Evolutionary conservation across 2,888 invertebrate genomes (phyloP), one percentile per base, ranked within the genome.

Genomic region (Nowickia ferox): DNA sequence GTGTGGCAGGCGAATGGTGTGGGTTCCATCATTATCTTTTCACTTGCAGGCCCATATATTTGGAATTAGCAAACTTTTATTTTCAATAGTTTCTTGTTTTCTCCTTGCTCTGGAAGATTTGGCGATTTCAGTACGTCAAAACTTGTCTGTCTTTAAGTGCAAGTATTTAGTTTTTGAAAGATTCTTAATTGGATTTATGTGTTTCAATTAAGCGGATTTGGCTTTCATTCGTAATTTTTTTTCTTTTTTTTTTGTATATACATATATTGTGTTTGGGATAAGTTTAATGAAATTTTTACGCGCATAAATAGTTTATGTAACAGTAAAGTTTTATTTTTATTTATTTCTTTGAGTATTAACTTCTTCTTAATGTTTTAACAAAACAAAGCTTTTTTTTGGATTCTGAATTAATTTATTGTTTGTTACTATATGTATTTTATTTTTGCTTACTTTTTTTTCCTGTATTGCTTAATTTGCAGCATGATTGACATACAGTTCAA

Each of bases 131-230:
- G 65, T 48, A 30, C 5, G 9, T 9, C 17, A 13, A 30, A 38
- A 2, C 2, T n/a, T 63, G 68, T 68, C 13, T 74, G 59, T n/a
- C 42, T 19, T 42, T 69, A 51, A 61, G 61, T 42, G 53, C 30
- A 19, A 69, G 80, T 48, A 84, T 66, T 83, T 71, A 68, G 66
- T 72, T 75, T 83, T 72, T 79, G 71, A 66, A 75, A 65, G 57
- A 79, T 76, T 80, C 83, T 76, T 79, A 86, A 86, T 86, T 86
- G 86, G 86, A 86, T 86, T 86, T 86, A 80, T 86, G 72, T 86
- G 86, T 86, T 83, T 86, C 83, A 83, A 83, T 86, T 83, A 86
- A 83, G 86, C 75, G 72, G 76, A 66, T 80, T 85, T 69, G 46
- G 65, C 51, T 82, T 68, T 59, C 19, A 55, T 57, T 55, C 30